These are phyloP conservation scores for Temnothorax rugatulus DNA, from an alignment of 2,888 invertebrate species.

Conservation along the genomic window DNA sequence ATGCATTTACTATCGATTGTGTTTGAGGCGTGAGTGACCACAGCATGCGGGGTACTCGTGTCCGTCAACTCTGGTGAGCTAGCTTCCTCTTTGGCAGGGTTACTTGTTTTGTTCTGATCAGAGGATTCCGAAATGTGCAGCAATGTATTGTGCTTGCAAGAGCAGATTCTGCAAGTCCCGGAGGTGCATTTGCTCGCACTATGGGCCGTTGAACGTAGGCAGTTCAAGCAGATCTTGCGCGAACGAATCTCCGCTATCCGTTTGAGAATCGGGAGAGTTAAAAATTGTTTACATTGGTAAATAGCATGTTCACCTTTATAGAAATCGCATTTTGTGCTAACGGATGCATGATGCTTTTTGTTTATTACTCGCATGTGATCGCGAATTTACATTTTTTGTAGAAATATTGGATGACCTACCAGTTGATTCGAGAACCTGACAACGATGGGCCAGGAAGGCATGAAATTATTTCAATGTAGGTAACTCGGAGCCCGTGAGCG, in stretches of 20 bases:
- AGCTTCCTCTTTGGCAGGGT: too few species aligned
- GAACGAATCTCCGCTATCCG: not conserved
- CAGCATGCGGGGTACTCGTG: too few species aligned
- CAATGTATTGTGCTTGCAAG: not conserved
- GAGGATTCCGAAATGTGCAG: not conserved
- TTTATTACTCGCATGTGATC: not conserved
- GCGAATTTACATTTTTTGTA: too few species aligned
- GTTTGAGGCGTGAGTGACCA: not conserved
- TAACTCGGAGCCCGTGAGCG: conserved; percentile 1
- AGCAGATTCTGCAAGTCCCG: not conserved
- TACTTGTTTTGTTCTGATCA: too few species aligned
- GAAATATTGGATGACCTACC: not conserved
- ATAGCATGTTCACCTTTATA: not conserved
- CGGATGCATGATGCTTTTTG: not conserved
- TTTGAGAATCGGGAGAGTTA: not conserved
- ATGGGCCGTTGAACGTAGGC: not conserved
- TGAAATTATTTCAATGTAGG: conserved; percentile 42
- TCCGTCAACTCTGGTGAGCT: too few species aligned
- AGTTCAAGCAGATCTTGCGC: not conserved
- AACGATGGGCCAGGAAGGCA: conserved; percentile 64
- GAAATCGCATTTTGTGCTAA: not conserved
- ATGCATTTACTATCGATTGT: not conserved
- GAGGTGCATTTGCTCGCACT: not conserved
- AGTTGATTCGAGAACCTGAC: conserved; percentile 48
- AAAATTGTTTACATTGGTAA: not conserved